phyloP scores from a whole-genome alignment of 2,888 invertebrate species.

The Ochlodes sylvanus region DNA sequence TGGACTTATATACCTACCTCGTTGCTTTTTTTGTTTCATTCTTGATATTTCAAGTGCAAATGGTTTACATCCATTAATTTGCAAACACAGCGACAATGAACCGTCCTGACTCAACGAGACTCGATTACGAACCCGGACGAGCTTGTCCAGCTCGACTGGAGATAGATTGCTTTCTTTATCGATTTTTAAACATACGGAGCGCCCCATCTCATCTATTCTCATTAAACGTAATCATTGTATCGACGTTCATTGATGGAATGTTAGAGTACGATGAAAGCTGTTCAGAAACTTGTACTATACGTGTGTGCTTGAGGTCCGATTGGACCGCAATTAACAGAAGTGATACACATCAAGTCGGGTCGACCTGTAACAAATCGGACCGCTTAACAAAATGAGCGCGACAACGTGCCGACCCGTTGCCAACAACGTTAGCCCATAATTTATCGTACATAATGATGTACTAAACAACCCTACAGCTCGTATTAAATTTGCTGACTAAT shows the following conservation, averaged over 20 bases:
- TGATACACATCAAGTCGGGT: slow-evolving; percentile 55
- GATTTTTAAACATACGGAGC: slow-evolving; percentile 64
- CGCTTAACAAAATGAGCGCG: slow-evolving; percentile 59
- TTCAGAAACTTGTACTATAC: slow-evolving; percentile 38
- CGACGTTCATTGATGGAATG: slow-evolving; percentile 62
- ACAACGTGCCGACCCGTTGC: slow-evolving; percentile 49
- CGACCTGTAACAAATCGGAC: slow-evolving; percentile 62
- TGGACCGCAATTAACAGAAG: slow-evolving; percentile 64
- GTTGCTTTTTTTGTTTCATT: not conserved
- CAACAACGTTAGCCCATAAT: slow-evolving; percentile 49
- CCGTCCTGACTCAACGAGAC: slow-evolving; percentile 15
- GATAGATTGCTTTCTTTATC: slow-evolving; percentile 60
- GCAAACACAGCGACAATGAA: slow-evolving; percentile 50
- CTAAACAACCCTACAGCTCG: slow-evolving; percentile 30
- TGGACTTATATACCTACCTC: too few relatives aligned
- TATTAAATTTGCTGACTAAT: slow-evolving; percentile 28
- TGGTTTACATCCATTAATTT: slow-evolving; percentile 57
- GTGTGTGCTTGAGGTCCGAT: slow-evolving; percentile 52
- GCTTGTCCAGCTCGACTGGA: slow-evolving; percentile 45
- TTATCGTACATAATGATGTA: slow-evolving; percentile 33
- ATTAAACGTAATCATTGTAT: slow-evolving; percentile 67
- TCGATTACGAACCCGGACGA: slow-evolving; percentile 10
- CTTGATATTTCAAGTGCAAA: slow-evolving; percentile 18
- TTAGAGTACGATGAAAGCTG: slow-evolving; percentile 35
- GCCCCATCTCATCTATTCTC: slow-evolving; percentile 61